Evolutionary conservation across 1,140 invertebrate species (phyloP).

Genomic region (Teleogryllus occipitalis): DNA sequence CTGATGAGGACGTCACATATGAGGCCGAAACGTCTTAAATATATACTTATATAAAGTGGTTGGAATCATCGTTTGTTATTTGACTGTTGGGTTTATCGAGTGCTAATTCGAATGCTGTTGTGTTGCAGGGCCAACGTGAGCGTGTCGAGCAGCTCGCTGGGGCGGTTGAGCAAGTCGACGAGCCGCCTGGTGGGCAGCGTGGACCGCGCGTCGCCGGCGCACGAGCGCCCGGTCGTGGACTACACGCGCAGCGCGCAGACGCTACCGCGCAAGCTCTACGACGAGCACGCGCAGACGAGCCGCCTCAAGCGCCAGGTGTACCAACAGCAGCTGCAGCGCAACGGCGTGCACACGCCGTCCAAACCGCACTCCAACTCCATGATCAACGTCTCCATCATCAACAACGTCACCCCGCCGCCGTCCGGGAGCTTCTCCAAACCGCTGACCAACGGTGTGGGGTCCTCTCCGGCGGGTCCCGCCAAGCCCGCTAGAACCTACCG

Average conservation of each 20-base stretch:
- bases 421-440: slow-evolving; percentile 27
- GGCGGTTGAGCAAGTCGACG: slow-evolving; percentile 70
- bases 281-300: slow-evolving; percentile 31
- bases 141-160: slow-evolving; percentile 48
- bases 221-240: slow-evolving; percentile 38
- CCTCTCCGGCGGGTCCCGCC: slow-evolving; percentile 44
- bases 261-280: slow-evolving; percentile 57
- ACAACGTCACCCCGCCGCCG: slow-evolving; percentile 44
- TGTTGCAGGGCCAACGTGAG: slow-evolving; percentile 13
- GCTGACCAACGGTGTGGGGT: slow-evolving; percentile 34
- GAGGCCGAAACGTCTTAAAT: no score
- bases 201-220: slow-evolving; percentile 37
- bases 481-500: slow-evolving; percentile 69
- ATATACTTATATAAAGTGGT: no score
- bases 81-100: no score
- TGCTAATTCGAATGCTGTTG: not conserved
- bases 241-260: slow-evolving; percentile 64
- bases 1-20: no score
- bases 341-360: not conserved
- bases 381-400: slow-evolving; percentile 67
- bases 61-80: no score
- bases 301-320: slow-evolving; percentile 40
- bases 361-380: slow-evolving; percentile 47
- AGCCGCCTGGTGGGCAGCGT: slow-evolving; percentile 51
- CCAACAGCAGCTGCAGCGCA: not conserved